A percentile compares a stretch with the other conserved stretches of the same genome.
Conservation (phyloP, 2,113 vertebrate species). For the Sitta europaea region DNA sequence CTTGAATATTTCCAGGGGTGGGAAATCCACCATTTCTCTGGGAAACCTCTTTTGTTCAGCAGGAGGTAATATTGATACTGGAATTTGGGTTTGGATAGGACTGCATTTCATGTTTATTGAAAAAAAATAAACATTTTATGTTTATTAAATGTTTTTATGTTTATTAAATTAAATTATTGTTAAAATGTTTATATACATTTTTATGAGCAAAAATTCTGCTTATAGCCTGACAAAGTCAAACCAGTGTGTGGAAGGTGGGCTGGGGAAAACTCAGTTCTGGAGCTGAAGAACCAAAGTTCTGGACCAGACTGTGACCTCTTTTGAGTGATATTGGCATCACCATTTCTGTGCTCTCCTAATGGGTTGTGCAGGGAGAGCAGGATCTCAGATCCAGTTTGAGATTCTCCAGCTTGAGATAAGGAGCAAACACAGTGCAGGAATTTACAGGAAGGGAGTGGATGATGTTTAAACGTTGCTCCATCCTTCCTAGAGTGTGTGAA, state of each 20-base stretch:
- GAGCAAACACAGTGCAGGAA: neutral
- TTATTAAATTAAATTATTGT: too few relatives aligned
- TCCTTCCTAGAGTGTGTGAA: constrained; percentile 39
- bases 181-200: too few relatives aligned
- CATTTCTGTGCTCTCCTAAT: neutral
- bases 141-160: too few relatives aligned
- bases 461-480: constrained; percentile 27
- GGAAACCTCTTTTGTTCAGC: neutral
- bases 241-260: neutral
- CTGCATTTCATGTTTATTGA: neutral
- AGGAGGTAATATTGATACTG: neutral
- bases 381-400: neutral
- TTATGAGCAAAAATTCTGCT: neutral
- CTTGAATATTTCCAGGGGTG: neutral
- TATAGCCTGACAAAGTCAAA: neutral
- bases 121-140: too few relatives aligned
- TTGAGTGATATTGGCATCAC: neutral
- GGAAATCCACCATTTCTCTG: neutral
- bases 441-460: constrained; percentile 4
- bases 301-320: accelerated
- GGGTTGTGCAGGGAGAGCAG: neutral
- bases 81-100: neutral
- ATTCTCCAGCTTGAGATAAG: neutral
- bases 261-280: neutral
- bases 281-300: neutral